These are phyloP conservation scores for Drosophila punjabiensis DNA, from an alignment of 1,140 invertebrate species.

Conservation along the genomic window DNA sequence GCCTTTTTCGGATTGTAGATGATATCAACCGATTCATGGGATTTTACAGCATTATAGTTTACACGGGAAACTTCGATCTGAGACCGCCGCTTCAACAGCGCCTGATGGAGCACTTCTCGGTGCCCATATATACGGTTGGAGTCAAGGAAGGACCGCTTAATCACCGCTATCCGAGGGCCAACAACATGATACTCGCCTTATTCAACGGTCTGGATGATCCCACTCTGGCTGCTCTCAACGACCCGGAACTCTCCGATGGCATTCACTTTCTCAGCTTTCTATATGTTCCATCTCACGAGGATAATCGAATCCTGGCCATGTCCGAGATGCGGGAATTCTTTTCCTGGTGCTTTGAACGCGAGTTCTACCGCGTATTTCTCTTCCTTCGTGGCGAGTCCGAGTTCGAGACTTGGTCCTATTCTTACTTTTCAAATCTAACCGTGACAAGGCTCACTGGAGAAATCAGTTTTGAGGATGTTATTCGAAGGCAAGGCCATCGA, in stretches of 20 bases:
- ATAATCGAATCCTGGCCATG: accelerated
- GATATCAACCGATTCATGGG: not conserved
- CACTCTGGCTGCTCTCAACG: not conserved
- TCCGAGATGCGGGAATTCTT: not conserved
- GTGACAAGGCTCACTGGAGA: not conserved
- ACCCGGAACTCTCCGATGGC: not conserved
- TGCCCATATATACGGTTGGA: not conserved
- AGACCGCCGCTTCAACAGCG: not conserved
- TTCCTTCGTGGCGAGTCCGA: too few species aligned
- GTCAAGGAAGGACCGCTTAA: not conserved
- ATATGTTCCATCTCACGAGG: not conserved
- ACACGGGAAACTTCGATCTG: not conserved
- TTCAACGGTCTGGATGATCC: constrained; percentile 10
- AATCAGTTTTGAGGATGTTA: too few species aligned
- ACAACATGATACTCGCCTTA: not conserved
- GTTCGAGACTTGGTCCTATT: too few species aligned
- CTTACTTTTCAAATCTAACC: too few species aligned
- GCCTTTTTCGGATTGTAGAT: not conserved
- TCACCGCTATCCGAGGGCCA: not conserved
- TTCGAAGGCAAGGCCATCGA: too few species aligned
- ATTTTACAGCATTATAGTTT: not conserved
- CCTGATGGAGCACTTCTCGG: not conserved
- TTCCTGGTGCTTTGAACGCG: too few species aligned
- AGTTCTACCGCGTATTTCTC: too few species aligned
- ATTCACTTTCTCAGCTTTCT: not conserved